phyloP scores from a whole-genome alignment of 2,888 invertebrate species.

The Lasioglossum morio region DNA sequence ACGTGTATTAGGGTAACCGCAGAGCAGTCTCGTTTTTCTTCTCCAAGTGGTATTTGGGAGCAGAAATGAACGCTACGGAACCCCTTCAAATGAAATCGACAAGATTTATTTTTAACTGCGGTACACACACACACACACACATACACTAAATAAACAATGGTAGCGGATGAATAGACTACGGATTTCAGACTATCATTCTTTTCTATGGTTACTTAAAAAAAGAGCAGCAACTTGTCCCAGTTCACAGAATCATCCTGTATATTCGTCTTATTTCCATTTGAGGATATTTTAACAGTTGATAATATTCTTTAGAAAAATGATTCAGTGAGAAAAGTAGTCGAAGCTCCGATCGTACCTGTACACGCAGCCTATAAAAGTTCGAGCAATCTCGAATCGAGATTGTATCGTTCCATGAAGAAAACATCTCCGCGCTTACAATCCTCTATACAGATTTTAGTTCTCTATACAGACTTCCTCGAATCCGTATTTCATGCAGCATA shows the following conservation, averaged over 20 bases:
- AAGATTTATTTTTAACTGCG: not conserved
- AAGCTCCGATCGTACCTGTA: not conserved
- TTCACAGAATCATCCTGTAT: too few species aligned
- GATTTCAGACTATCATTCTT: too few species aligned
- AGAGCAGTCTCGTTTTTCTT: not conserved
- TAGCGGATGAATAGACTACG: too few species aligned
- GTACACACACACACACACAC: too few species aligned
- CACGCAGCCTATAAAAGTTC: not conserved
- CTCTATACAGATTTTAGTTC: not conserved
- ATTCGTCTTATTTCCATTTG: not conserved
- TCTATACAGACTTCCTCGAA: not conserved
- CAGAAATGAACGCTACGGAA: not conserved
- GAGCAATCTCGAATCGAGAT: not conserved
- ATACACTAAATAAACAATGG: too few species aligned
- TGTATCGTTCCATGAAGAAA: not conserved
- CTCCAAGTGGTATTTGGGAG: not conserved
- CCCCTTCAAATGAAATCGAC: not conserved
- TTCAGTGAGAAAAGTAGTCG: not conserved
- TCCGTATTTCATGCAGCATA: not conserved
- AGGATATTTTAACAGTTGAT: not conserved
- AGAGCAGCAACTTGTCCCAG: too few species aligned
- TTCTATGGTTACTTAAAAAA: too few species aligned
- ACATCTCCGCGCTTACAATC: not conserved
- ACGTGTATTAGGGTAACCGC: not conserved
- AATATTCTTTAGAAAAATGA: not conserved